Percentiles rank a stretch among this genome's conserved stretches.
Evolutionary conservation across 2,888 invertebrate genomes (phyloP).

Genomic region (Aplocera efformata): DNA sequence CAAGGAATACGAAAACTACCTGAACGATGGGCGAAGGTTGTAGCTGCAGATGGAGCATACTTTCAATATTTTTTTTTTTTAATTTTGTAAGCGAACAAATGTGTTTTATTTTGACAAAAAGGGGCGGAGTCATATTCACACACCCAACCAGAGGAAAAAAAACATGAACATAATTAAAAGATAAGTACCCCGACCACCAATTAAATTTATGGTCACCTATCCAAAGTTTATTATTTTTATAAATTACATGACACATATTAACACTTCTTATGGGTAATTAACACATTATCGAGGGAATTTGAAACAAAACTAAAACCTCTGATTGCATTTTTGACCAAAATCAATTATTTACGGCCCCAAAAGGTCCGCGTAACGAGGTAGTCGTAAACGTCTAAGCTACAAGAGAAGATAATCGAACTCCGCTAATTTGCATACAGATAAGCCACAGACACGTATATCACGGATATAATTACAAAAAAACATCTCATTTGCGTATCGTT

Average conservation of each 20-base stretch:
- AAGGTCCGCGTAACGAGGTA: slow-evolving; percentile 55
- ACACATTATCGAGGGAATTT: slow-evolving; percentile 14
- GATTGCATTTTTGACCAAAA: slow-evolving; percentile 7
- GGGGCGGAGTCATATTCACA: too few species aligned
- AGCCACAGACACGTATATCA: slow-evolving; percentile 35
- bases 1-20: too few species aligned
- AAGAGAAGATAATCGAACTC: slow-evolving; percentile 48
- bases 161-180: too few species aligned
- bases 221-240: slow-evolving; percentile 2
- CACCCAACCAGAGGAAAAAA: too few species aligned
- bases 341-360: slow-evolving; percentile 15
- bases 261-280: slow-evolving; percentile 16
- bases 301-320: slow-evolving; percentile 3
- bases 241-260: slow-evolving; percentile 6
- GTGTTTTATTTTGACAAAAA: too few species aligned
- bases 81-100: too few species aligned
- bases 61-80: too few species aligned
- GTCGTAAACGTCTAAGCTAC: slow-evolving; percentile 45
- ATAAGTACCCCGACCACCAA: too few species aligned
- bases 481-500: slow-evolving; percentile 24
- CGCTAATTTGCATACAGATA: slow-evolving; percentile 52
- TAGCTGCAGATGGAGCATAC: too few species aligned
- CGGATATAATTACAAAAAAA: slow-evolving; percentile 37
- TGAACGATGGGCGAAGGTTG: too few species aligned
- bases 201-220: slow-evolving; percentile 7